A percentile compares a stretch with the other conserved stretches of the same genome.
Evolutionary conservation across 2,888 invertebrate species (phyloP).

Genomic region (Leptinotarsa rubiginosa): DNA sequence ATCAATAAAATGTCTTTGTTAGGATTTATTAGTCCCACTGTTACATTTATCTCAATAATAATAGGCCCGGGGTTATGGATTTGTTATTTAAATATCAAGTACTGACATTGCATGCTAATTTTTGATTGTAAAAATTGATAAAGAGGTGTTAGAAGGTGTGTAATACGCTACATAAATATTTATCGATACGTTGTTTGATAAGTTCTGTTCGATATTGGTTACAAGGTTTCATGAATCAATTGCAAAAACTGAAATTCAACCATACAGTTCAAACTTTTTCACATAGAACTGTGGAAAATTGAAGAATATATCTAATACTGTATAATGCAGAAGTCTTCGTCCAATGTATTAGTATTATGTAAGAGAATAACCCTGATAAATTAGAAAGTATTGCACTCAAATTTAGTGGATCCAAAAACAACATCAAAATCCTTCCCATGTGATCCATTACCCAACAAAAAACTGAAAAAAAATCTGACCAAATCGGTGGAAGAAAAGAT

Average conservation of each 20-base stretch:
- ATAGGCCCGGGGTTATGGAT: slow-evolving; percentile 3
- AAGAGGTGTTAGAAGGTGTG: slow-evolving; percentile 24
- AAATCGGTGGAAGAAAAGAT: too few species aligned
- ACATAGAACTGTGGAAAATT: too few species aligned
- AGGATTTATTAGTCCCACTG: slow-evolving; percentile 22
- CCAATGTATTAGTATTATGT: too few species aligned
- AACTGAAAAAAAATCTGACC: too few species aligned
- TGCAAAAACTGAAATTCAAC: neutral
- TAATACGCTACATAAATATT: slow-evolving; percentile 20
- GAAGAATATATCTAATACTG: too few species aligned
- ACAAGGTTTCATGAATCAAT: slow-evolving; percentile 2
- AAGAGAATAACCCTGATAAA: too few species aligned
- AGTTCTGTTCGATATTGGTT: neutral
- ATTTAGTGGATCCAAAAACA: too few species aligned
- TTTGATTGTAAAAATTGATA: slow-evolving; percentile 20
- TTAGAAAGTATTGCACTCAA: too few species aligned
- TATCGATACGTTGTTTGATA: slow-evolving; percentile 16
- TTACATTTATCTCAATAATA: slow-evolving; percentile 23
- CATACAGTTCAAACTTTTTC: too few species aligned
- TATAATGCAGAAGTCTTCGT: too few species aligned
- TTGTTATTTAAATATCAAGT: slow-evolving; percentile 14
- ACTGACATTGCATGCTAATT: slow-evolving; percentile 22
- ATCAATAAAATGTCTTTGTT: slow-evolving; percentile 26
- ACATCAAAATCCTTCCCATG: too few species aligned
- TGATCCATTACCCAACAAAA: too few species aligned